These are phyloP conservation scores for Alectura lathami DNA, from an alignment of 2,113 vertebrate species.

Conservation along the genomic window DNA sequence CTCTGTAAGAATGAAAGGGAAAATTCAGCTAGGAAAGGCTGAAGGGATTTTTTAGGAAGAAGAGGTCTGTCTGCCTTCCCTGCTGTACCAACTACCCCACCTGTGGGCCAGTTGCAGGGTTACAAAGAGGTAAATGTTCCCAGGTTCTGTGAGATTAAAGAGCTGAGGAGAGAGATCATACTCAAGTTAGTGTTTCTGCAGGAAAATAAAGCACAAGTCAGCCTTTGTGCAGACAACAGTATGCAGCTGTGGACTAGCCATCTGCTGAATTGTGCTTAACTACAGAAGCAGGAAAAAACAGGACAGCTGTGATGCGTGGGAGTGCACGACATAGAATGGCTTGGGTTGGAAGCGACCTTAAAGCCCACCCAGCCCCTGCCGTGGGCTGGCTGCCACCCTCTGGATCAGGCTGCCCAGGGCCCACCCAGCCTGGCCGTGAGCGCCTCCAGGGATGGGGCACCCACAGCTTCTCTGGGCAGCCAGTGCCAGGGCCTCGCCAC, in stretches of 20 bases:
- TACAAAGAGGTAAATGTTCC: too few relatives aligned
- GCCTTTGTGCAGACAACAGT: background rate
- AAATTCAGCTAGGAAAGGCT: background rate
- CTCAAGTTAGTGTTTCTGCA: background rate
- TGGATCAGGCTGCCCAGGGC: too few relatives aligned
- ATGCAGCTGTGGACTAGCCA: background rate
- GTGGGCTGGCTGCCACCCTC: too few relatives aligned
- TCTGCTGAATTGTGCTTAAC: background rate
- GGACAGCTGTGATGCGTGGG: background rate
- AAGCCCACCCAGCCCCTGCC: too few relatives aligned
- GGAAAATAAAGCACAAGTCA: background rate
- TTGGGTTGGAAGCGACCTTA: too few relatives aligned
- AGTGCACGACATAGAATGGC: too few relatives aligned
- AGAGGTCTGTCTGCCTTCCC: background rate
- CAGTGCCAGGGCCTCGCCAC: too few relatives aligned
- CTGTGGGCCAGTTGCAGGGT: background rate
- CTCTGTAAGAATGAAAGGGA: background rate
- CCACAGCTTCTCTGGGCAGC: too few relatives aligned
- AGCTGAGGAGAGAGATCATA: background rate
- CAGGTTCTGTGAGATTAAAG: background rate
- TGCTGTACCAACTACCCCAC: background rate
- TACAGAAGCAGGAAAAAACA: background rate
- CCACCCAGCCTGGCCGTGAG: too few relatives aligned
- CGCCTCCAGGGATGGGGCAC: too few relatives aligned
- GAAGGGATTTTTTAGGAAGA: background rate